Conservation (phyloP, 2,888 invertebrate species). For the Zelleria hepariella region DNA sequence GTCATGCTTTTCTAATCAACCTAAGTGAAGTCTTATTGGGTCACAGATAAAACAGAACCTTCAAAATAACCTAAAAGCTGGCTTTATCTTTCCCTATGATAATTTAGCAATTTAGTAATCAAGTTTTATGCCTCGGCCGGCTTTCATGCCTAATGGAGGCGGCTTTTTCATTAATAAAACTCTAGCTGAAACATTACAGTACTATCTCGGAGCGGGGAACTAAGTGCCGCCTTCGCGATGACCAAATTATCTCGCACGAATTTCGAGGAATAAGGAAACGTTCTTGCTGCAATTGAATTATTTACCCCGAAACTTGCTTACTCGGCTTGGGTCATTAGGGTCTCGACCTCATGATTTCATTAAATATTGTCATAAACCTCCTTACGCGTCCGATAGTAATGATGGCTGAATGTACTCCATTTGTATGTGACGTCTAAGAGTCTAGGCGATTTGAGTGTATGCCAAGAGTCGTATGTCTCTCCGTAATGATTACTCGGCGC, state of each 20-base stretch:
- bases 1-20: not conserved
- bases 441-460: not conserved
- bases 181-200: not conserved
- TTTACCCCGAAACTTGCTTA: not conserved
- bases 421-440: not conserved
- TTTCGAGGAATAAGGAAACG: not conserved
- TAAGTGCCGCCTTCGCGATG: not conserved
- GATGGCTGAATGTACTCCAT: not conserved
- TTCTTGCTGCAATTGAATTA: not conserved
- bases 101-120: not conserved
- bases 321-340: not conserved
- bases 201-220: not conserved
- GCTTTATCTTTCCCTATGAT: not conserved
- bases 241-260: not conserved
- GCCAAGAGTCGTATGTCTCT: slow-evolving; percentile 1
- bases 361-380: not conserved
- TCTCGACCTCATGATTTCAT: not conserved
- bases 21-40: not conserved
- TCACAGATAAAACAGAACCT: not conserved
- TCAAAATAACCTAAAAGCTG: not conserved
- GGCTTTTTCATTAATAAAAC: not conserved
- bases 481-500: not conserved
- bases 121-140: not conserved
- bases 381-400: not conserved
- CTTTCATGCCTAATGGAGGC: not conserved